Conservation (phyloP, 2,888 invertebrate species). For the Hyalella azteca region DNA sequence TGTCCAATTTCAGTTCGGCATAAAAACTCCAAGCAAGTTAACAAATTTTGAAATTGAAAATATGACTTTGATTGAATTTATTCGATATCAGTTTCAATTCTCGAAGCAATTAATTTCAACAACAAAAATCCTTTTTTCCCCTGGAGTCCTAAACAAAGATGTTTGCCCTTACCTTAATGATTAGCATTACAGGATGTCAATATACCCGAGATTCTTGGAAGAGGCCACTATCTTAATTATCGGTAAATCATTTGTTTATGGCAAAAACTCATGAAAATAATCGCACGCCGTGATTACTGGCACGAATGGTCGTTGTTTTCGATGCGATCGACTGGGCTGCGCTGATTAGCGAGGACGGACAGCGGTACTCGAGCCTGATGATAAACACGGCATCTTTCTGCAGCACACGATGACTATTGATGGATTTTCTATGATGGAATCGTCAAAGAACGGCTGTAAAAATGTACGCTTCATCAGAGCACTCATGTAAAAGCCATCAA, state of each 20-base stretch:
- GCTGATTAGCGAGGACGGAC: neutral
- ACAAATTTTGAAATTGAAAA: too few relatives aligned
- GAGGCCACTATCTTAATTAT: slow-evolving; percentile 22
- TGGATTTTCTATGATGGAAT: slow-evolving; percentile 1
- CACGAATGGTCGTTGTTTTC: slow-evolving; percentile 10
- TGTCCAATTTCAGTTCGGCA: too few relatives aligned
- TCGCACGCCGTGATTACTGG: slow-evolving; percentile 18
- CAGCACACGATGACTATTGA: neutral
- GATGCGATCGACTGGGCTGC: neutral
- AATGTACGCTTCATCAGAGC: neutral
- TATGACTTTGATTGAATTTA: too few relatives aligned
- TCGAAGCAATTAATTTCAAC: too few relatives aligned
- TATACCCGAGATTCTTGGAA: neutral
- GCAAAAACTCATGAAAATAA: slow-evolving; percentile 13
- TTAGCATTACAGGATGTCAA: neutral
- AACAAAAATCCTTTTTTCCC: neutral
- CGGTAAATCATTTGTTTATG: slow-evolving; percentile 24
- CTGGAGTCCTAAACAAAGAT: neutral
- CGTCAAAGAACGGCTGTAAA: neutral
- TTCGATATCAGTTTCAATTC: too few relatives aligned
- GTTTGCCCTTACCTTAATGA: neutral
- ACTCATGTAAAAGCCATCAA: neutral
- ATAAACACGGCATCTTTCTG: neutral
- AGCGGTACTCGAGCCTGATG: neutral
- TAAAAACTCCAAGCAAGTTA: too few relatives aligned